Percentiles rank a stretch among this genome's conserved stretches.
phyloP scores from a whole-genome alignment of 2,888 invertebrate genomes.

The Parnassius glacialis region DNA sequence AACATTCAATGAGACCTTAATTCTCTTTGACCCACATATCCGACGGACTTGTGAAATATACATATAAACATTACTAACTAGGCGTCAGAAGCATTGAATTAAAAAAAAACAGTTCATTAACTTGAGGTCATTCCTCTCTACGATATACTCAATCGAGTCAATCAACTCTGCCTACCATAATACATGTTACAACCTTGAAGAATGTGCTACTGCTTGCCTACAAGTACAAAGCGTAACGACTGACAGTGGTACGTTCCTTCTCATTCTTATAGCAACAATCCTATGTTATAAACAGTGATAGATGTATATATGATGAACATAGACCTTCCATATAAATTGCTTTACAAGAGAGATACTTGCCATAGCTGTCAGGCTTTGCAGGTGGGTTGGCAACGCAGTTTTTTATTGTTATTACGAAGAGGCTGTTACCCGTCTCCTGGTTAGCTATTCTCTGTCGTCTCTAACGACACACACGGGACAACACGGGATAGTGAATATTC shows the following conservation, averaged over 20 bases:
- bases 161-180: slow-evolving; percentile 19
- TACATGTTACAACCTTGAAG: slow-evolving; percentile 19
- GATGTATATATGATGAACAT: too few species aligned
- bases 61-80: slow-evolving; percentile 14
- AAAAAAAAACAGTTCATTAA: slow-evolving; percentile 25
- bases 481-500: too few species aligned
- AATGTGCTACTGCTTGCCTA: slow-evolving; percentile 1
- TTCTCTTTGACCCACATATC: slow-evolving; percentile 23
- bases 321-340: too few species aligned
- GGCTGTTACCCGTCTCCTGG: too few species aligned
- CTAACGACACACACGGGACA: too few species aligned
- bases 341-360: too few species aligned
- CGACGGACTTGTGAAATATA: slow-evolving; percentile 16
- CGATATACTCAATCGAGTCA: slow-evolving; percentile 18
- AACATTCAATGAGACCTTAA: slow-evolving; percentile 7
- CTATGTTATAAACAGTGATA: slow-evolving; percentile 3
- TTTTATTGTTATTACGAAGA: too few species aligned
- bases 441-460: too few species aligned
- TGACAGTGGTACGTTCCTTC: background rate
- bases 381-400: too few species aligned
- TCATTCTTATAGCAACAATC: background rate
- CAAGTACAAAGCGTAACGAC: background rate
- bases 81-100: slow-evolving; percentile 16
- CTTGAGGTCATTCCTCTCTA: slow-evolving; percentile 24
- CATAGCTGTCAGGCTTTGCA: too few species aligned